phyloP scores from a whole-genome alignment of 2,113 vertebrate genomes.

The Girardinichthys multiradiatus region DNA sequence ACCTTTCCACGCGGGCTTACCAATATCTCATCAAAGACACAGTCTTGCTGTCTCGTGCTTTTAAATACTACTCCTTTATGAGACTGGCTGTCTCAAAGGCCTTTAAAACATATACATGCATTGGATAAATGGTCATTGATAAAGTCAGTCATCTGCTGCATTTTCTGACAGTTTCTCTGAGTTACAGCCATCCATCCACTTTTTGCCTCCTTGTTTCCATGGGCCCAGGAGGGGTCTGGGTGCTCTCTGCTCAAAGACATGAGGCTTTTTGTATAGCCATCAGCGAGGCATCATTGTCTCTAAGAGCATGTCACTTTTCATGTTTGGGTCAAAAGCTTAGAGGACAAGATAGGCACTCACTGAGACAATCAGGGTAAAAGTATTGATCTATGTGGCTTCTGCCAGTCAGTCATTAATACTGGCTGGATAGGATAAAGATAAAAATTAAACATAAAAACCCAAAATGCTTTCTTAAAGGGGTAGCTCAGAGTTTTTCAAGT shows the following conservation, averaged over 20 bases:
- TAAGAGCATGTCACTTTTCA: conserved; percentile 54
- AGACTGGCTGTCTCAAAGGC: conserved; percentile 61
- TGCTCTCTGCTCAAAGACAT: conserved; percentile 36
- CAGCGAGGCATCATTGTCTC: conserved; percentile 52
- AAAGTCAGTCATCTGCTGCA: conserved; percentile 74
- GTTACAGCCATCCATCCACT: conserved; percentile 58
- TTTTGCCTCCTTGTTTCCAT: conserved; percentile 34
- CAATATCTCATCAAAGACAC: conserved; percentile 74
- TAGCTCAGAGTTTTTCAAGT: neutral
- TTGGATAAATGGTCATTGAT: conserved; percentile 77
- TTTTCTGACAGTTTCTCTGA: conserved; percentile 72
- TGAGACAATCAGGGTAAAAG: conserved; percentile 48
- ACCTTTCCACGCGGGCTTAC: conserved; percentile 77
- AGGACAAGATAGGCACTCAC: conserved; percentile 50
- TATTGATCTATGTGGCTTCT: conserved; percentile 54
- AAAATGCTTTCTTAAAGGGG: neutral
- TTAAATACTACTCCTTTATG: conserved; percentile 65
- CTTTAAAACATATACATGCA: conserved; percentile 74
- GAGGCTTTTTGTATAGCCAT: conserved; percentile 24
- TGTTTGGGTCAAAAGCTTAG: conserved; percentile 66
- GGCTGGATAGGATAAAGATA: conserved; percentile 8
- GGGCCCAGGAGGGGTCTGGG: conserved; percentile 27
- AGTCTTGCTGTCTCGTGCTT: conserved; percentile 54
- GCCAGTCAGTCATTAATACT: conserved; percentile 18
- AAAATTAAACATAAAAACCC: conserved; percentile 12